Conservation (phyloP, 2,888 invertebrate genomes). For the Chromoteleia sp. region DNA sequence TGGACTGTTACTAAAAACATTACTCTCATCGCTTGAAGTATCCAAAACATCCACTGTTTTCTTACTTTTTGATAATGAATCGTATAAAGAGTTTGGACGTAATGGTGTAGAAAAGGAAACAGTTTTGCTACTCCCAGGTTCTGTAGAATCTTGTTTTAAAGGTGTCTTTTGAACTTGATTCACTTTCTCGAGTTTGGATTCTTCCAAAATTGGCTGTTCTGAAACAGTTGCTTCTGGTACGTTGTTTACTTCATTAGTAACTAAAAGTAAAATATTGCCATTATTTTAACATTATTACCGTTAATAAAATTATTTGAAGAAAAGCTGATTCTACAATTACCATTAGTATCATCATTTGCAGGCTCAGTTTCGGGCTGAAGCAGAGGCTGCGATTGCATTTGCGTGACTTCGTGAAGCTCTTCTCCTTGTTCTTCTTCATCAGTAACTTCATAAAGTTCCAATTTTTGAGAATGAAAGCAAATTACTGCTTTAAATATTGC, state of each 20-base stretch:
- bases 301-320: too few species aligned
- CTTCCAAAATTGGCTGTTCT: background rate
- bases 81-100: constrained; percentile 62
- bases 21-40: constrained; percentile 78
- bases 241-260: constrained; percentile 31
- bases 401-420: constrained; percentile 72
- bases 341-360: constrained; percentile 8
- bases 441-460: constrained; percentile 80
- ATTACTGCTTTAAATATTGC: constrained; percentile 85
- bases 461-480: constrained; percentile 84
- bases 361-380: constrained; percentile 47
- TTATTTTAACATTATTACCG: too few species aligned
- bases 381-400: constrained; percentile 72
- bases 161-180: constrained; percentile 17
- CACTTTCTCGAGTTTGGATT: constrained; percentile 22
- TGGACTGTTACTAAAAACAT: constrained; percentile 63
- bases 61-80: constrained; percentile 35
- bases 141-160: background rate
- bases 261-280: too few species aligned
- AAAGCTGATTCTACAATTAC: constrained; percentile 20
- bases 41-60: constrained; percentile 77
- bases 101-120: constrained; percentile 9
- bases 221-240: constrained; percentile 20
- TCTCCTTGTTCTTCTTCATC: constrained; percentile 58
- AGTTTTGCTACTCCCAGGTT: constrained; percentile 64